Base-by-base conservation (phyloP, 2,888 invertebrate genomes). In the Mimachlamys varia region DNA sequence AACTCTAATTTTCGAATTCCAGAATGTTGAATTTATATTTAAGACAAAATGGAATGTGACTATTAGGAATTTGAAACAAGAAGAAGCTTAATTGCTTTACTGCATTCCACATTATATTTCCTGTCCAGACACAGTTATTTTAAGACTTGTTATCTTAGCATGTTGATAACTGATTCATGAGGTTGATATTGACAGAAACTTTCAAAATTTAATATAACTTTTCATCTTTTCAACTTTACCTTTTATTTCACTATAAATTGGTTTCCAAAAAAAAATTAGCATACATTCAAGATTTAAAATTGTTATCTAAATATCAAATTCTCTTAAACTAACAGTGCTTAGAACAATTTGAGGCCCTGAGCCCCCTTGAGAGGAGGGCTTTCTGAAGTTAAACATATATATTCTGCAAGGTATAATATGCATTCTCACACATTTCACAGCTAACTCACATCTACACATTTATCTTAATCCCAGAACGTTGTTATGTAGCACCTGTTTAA, bases 361-460 rank as follows among this genome's bases (percentile, higher is more conserved):
- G 22, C 58, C 58, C 19, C 58, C 58, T 19, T 13, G 53, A 58
- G 58, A 58, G 58, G 58, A 58, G 53, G 53, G 53, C 19, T 17
- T 19, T 53, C 53, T 17, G 19, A 17, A 53, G 53, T 44, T 44
- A 44, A 44, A 44, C 44, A 53, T 53, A n/a, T 27, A n/a, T 15
- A 33, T 76, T 76, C 76, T 76, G 76, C 15, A 33, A 33, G 22
- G 27, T 76, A 19, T 76, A n/a, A n/a, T 22, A 33, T 33, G 33
- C 76, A 76, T 76, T 76, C 76, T 76, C 76, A 76, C 76, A 76
- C 76, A 76, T 76, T 76, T 76, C 33, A 76, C 76, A 33, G 76
- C 76, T 62, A 62, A 62, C n/a, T 27, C 33, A 33, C 27, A 33
- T 33, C 27, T 33, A 33, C 76, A 27, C 33, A 76, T 76, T 27